Evolutionary conservation across 2,888 invertebrate species (phyloP), one percentile per base, ranked within the genome.

Genomic region (Drosophila suboccidentalis): DNA sequence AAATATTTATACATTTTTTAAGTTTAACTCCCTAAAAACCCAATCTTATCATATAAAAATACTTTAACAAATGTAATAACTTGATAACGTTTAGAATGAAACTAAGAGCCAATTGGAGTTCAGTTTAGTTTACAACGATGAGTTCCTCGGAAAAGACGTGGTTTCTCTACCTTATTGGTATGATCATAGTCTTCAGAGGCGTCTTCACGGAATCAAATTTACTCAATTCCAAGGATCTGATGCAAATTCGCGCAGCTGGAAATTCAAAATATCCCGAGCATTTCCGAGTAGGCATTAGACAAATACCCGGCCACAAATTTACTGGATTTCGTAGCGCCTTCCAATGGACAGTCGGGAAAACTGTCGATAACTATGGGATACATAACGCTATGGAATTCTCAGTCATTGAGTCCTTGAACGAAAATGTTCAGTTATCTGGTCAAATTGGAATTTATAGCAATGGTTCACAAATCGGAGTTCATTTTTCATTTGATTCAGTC

Each of bases 241-340:
- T 19, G n/a, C 11, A 4, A 9, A n/a, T n/a, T 0, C 17, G 10
- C 17, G 2, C 4, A 9, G 4, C 2, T 29, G 29, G 26, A 26
- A 15, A 15, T 26, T 26, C 38, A 9, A 53, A 29, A 41, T 54
- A 54, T 41, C 41, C 41, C 4, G 8, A 17, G 9, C 39, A 6
- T 39, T 39, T 15, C 39, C 6, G 15, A 6, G 13, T 5, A 36
- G 13, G 13, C 13, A 11, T 13, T 36, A 36, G 13, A 1, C 13
- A 13, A 11, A 46, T 46, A 26, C 26, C 13, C n/a, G 6, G 26
- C 2, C 10, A 10, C 1, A 34, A n/a, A 13, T 46, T 9, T 13
- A 11, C 49, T 11, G 66, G 66, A 13, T 5, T 67, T 29, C 66
- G 66, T 1, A 34, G 55, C 29, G 61, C n/a, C 1, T 49, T 67